A percentile compares a stretch with the other conserved stretches of the same genome.
These are phyloP conservation scores for Hipposideros larvatus DNA, from an alignment of 2,797 vertebrate species.

Conservation along the genomic window DNA sequence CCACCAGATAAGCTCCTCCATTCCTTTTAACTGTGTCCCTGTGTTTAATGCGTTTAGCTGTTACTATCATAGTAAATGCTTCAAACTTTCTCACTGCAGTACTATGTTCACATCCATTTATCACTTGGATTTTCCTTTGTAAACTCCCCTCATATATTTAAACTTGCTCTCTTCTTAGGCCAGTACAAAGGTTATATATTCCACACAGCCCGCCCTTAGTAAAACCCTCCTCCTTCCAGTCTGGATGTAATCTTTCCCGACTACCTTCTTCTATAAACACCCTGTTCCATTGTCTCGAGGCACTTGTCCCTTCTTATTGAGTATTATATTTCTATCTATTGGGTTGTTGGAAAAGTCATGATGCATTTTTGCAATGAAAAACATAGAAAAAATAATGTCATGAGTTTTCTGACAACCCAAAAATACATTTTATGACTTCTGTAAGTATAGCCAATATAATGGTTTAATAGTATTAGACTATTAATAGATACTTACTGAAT, in stretches of 20 bases:
- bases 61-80: neutral
- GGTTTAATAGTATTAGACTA: neutral
- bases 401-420: too few relatives aligned
- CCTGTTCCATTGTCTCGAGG: neutral
- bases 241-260: neutral
- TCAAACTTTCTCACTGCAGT: neutral
- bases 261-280: neutral
- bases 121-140: neutral
- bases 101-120: neutral
- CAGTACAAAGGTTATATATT: neutral
- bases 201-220: neutral
- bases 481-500: neutral
- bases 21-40: neutral
- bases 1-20: neutral
- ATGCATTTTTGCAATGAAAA: too few relatives aligned
- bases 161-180: neutral
- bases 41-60: neutral
- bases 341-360: too few relatives aligned
- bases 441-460: neutral
- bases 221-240: neutral
- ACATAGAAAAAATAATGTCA: too few relatives aligned
- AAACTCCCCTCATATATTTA: neutral
- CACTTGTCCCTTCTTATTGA: neutral
- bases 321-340: neutral
- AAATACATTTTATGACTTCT: neutral